Conservation (phyloP, 2,797 vertebrate genomes). For the Thamnophis elegans region DNA sequence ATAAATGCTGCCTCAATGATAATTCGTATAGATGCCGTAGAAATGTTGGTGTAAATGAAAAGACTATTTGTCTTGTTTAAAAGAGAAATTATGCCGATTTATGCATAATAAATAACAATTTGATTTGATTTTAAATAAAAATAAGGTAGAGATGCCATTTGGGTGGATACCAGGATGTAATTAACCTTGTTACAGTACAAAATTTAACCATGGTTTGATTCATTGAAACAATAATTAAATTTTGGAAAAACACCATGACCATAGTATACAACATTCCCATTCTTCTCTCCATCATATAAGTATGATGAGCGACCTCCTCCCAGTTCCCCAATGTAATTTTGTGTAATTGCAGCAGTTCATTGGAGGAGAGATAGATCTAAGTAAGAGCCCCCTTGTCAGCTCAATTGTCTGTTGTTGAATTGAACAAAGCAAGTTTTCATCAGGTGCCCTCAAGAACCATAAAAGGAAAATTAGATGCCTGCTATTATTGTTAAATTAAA, state of each 20-base stretch:
- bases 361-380: not conserved
- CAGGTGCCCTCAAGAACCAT: conserved; percentile 40
- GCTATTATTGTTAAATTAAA: conserved; percentile 56
- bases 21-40: not conserved
- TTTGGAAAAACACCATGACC: not conserved
- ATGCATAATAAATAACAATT: too few species aligned
- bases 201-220: not conserved
- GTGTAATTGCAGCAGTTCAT: not conserved
- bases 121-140: not conserved
- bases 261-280: not conserved
- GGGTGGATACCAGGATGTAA: not conserved
- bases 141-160: not conserved
- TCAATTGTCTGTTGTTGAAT: not conserved
- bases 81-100: not conserved
- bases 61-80: not conserved
- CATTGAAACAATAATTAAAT: not conserved
- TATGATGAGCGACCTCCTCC: too few species aligned
- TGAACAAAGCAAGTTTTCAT: conserved; percentile 41
- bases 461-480: conserved; percentile 2
- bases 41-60: not conserved
- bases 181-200: not conserved
- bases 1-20: not conserved
- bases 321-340: not conserved
- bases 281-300: not conserved
- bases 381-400: not conserved